Base-by-base conservation (phyloP, 2,888 invertebrate species). In the Palloptera scutellata region DNA sequence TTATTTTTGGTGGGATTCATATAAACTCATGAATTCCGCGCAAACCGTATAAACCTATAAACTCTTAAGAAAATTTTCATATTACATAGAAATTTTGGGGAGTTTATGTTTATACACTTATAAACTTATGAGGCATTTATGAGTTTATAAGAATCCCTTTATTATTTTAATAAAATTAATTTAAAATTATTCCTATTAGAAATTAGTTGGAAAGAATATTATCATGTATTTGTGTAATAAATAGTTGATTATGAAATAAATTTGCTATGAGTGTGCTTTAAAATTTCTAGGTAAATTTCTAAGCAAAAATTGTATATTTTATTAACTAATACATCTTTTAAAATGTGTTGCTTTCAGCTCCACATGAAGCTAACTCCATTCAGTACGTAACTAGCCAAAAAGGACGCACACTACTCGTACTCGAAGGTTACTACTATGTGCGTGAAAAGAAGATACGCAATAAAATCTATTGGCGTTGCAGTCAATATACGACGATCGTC, bases 391-490 rank as follows among this genome's bases (percentile, higher is more conserved):
- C 72, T 4, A 84, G 84, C 62, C 85, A 85, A 69, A 85, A 85
- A 66, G 85, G 85, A 54, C 81, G 80, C 60, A 76, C 73, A 9
- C 77, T 83, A 70, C 69, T 85, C 17, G 70, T 76, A 10, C 72
- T 78, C 55, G 77, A 80, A 1, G 83, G 82, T 20, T 82, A 72
- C 72, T 80, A 79, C 68, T 85, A 82, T 67, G 82, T 85, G 1
- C 78, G 78, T 12, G 85, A 85, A 64, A 85, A 85, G 72, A 71
- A 72, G 17, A 77, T 83, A 15, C 79, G 80, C 0, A 72, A 75
- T 30, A 85, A 85, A 71, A 78, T 80, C 10, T 85, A 85, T 71
- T 85, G 85, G 85, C 79, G 85, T 42, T 85, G 85, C 71, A 82
- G 81, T 1, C 80, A 83, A 66, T 85, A 85, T 61, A 85, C 85